These are phyloP conservation scores for Spialia ferax DNA, from an alignment of 2,888 invertebrate species.

Conservation along the genomic window DNA sequence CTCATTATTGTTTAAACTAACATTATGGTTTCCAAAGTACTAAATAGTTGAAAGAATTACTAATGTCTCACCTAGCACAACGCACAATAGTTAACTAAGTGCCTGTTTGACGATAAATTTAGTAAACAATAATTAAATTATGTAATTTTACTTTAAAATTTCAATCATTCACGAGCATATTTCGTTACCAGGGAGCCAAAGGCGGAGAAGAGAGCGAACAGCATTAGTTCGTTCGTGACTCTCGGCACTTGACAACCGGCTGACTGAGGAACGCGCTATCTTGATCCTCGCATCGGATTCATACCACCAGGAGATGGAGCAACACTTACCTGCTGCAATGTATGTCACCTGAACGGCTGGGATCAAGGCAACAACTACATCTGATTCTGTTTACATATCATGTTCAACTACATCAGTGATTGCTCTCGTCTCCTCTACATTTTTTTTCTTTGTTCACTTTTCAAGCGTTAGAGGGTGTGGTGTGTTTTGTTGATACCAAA, in stretches of 20 bases:
- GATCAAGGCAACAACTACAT: slow-evolving; percentile 64
- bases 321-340: slow-evolving; percentile 51
- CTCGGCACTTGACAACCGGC: slow-evolving; percentile 90
- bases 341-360: slow-evolving; percentile 60
- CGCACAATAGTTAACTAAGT: slow-evolving; percentile 62
- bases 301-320: slow-evolving; percentile 62
- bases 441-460: slow-evolving; percentile 57
- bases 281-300: slow-evolving; percentile 77
- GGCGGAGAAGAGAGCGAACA: slow-evolving; percentile 95
- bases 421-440: slow-evolving; percentile 66
- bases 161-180: slow-evolving; percentile 11
- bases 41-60: slow-evolving; percentile 48
- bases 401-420: slow-evolving; percentile 48
- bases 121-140: slow-evolving; percentile 3
- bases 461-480: slow-evolving; percentile 68
- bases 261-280: slow-evolving; percentile 82
- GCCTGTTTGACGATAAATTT: slow-evolving; percentile 23
- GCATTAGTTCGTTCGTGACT: slow-evolving; percentile 93
- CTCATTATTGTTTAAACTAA: slow-evolving; percentile 17
- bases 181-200: slow-evolving; percentile 90
- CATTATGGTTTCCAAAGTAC: slow-evolving; percentile 53
- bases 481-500: slow-evolving; percentile 81
- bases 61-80: slow-evolving; percentile 73
- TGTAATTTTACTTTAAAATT: not conserved
- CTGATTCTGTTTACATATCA: slow-evolving; percentile 44